phyloP scores from a whole-genome alignment of 2,888 invertebrate genomes.

The Limenitis camilla region DNA sequence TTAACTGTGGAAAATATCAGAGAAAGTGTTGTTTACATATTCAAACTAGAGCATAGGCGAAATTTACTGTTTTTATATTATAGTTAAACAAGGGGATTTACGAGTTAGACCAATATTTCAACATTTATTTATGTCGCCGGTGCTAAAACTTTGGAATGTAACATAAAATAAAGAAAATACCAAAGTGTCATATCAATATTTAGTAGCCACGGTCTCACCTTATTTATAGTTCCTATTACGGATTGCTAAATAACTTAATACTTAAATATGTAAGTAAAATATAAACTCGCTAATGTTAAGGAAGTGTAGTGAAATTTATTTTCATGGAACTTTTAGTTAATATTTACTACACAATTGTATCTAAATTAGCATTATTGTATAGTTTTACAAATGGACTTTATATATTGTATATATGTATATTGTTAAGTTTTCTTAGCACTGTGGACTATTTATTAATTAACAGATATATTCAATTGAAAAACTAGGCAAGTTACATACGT shows the following conservation, averaged over 20 bases:
- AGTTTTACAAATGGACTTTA: constrained; percentile 6
- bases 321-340: neutral
- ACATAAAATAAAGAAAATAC: constrained; percentile 11
- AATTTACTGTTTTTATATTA: constrained; percentile 9
- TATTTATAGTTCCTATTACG: constrained; percentile 23
- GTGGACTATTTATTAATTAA: constrained; percentile 60
- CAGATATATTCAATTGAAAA: constrained; percentile 42
- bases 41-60: constrained; percentile 5
- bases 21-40: constrained; percentile 19
- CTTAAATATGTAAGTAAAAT: constrained; percentile 3
- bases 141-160: constrained; percentile 15
- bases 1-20: constrained; percentile 11
- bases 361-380: constrained; percentile 9
- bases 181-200: constrained; percentile 18
- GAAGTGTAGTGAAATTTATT: constrained; percentile 2
- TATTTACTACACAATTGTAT: constrained; percentile 6
- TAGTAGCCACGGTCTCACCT: constrained; percentile 13
- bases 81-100: constrained; percentile 4
- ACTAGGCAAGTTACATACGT: constrained; percentile 47
- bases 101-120: constrained; percentile 4
- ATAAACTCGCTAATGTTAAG: constrained; percentile 4
- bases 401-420: constrained; percentile 44
- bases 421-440: constrained; percentile 47
- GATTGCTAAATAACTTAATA: constrained; percentile 6
- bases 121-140: constrained; percentile 8